Evolutionary conservation across 2,113 vertebrate genomes (phyloP).

Genomic region (Spheniscus mendiculus): DNA sequence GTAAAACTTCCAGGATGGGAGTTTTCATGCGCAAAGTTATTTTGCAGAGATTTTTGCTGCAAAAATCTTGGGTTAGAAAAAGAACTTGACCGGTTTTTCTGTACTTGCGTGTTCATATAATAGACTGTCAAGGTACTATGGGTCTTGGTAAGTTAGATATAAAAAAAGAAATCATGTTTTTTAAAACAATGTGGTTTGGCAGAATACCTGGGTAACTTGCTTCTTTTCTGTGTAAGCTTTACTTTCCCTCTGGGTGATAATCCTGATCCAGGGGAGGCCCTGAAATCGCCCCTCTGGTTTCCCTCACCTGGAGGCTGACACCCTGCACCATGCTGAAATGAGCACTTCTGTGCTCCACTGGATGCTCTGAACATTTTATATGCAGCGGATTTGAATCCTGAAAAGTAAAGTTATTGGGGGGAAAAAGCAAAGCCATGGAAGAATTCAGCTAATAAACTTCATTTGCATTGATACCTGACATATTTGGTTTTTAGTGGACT

Average conservation of each 20-base stretch:
- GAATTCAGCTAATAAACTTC: neutral
- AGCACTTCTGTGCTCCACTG: neutral
- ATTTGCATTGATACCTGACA: neutral
- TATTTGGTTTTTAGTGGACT: neutral
- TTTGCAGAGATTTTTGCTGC: neutral
- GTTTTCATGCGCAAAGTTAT: neutral
- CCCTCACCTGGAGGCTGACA: neutral
- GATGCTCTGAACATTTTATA: neutral
- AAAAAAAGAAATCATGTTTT: neutral
- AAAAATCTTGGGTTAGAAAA: neutral
- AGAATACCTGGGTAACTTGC: neutral
- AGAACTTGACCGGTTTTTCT: neutral
- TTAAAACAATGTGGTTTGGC: neutral
- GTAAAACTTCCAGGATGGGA: neutral
- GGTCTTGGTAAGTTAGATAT: neutral
- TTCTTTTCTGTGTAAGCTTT: neutral
- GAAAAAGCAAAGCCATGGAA: neutral
- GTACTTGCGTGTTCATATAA: neutral
- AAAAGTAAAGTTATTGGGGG: neutral
- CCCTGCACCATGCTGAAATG: fast-evolving
- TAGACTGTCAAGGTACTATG: neutral
- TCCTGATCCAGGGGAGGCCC: neutral
- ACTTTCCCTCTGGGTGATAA: neutral
- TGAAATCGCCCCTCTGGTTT: neutral
- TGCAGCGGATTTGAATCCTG: neutral